A percentile compares a stretch with the other conserved stretches of the same genome.
Evolutionary conservation across 2,888 invertebrate species (phyloP).

Genomic region (Crepidodera aurea): DNA sequence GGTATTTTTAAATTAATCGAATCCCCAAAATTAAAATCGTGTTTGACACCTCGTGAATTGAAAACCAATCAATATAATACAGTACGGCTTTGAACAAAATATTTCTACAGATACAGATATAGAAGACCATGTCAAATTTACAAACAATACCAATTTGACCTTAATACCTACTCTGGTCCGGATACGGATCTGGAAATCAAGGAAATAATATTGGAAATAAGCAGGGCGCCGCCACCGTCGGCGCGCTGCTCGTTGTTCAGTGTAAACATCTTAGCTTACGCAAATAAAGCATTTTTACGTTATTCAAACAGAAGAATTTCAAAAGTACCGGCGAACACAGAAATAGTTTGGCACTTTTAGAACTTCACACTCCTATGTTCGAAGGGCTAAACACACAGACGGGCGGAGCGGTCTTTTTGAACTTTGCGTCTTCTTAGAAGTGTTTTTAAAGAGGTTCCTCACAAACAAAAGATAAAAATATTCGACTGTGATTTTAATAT

Average conservation of each 20-base stretch:
- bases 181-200: neutral
- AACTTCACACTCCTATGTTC: constrained; percentile 47
- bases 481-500: constrained; percentile 3
- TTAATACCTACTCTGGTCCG: neutral
- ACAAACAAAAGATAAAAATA: constrained; percentile 27
- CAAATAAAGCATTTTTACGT: constrained; percentile 55
- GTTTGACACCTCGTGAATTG: too few relatives aligned
- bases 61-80: too few relatives aligned
- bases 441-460: constrained; percentile 29
- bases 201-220: neutral
- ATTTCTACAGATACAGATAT: too few relatives aligned
- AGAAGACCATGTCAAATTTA: too few relatives aligned
- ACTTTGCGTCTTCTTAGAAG: constrained; percentile 57
- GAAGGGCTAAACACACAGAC: constrained; percentile 46
- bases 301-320: constrained; percentile 54
- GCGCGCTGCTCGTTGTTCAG: constrained; percentile 31
- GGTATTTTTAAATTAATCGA: too few relatives aligned
- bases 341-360: constrained; percentile 45
- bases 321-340: constrained; percentile 50
- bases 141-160: too few relatives aligned
- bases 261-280: constrained; percentile 54
- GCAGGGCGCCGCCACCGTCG: constrained; percentile 4
- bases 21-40: too few relatives aligned
- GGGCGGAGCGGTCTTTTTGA: constrained; percentile 49
- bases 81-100: too few relatives aligned